Percentiles rank a stretch among this genome's conserved stretches.
Evolutionary conservation across 2,113 vertebrate species (phyloP).

Genomic region (Danionella cerebrum): DNA sequence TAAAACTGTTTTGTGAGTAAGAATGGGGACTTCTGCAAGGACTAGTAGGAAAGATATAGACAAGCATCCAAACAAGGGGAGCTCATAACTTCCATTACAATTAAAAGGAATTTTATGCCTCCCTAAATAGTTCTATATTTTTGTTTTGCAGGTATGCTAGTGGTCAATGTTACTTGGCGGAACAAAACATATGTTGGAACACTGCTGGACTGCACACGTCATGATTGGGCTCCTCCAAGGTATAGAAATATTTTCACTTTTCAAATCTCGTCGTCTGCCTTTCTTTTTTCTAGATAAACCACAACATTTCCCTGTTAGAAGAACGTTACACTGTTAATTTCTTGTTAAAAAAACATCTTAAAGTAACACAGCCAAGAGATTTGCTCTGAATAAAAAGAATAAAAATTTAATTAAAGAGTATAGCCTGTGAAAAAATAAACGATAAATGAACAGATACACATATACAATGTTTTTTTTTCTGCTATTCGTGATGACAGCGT

Average conservation of each 20-base stretch:
- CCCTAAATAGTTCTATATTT: slow-evolving; percentile 20
- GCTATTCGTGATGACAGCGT: too few species aligned
- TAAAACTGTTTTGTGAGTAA: slow-evolving; percentile 39
- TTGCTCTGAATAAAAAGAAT: too few species aligned
- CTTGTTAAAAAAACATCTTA: too few species aligned
- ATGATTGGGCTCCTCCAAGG: slow-evolving; percentile 97
- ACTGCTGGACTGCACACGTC: slow-evolving; percentile 90
- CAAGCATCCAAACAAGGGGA: slow-evolving; percentile 1
- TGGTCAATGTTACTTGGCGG: slow-evolving; percentile 98
- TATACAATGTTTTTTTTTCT: too few species aligned
- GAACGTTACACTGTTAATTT: too few species aligned
- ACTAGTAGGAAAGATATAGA: slow-evolving; percentile 28
- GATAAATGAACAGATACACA: too few species aligned
- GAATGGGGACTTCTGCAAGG: slow-evolving; percentile 18
- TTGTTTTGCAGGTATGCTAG: slow-evolving; percentile 83
- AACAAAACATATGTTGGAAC: slow-evolving; percentile 98
- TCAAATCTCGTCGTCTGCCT: slow-evolving; percentile 17
- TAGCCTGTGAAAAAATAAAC: too few species aligned
- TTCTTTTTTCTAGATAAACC: slow-evolving; percentile 15
- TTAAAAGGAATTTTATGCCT: too few species aligned
- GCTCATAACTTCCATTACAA: too few species aligned
- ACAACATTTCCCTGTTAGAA: slow-evolving; percentile 25
- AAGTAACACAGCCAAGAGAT: too few species aligned
- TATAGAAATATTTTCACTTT: slow-evolving; percentile 46
- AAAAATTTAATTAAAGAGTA: too few species aligned